Evolutionary conservation across 1,140 invertebrate genomes (phyloP).

Genomic region (Bombus terrestris): DNA sequence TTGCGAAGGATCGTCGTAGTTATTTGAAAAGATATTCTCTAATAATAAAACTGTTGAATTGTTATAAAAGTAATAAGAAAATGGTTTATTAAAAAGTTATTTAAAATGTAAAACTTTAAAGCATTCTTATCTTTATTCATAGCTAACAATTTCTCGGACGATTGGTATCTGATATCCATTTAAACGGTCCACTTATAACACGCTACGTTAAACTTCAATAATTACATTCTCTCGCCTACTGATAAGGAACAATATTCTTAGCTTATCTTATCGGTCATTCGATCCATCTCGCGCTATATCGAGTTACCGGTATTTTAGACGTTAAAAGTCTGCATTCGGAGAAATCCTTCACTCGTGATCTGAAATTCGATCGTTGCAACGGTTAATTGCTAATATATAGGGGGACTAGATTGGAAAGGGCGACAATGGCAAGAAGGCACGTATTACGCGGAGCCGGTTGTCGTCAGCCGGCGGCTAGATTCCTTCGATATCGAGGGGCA

Average conservation of each 20-base stretch:
- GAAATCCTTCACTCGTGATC: not conserved
- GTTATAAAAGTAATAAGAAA: too few relatives aligned
- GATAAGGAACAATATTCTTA: not conserved
- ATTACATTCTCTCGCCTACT: not conserved
- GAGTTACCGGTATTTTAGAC: not conserved
- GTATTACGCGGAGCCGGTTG: slow-evolving; percentile 54
- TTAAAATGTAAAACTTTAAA: too few relatives aligned
- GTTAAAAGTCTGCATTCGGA: not conserved
- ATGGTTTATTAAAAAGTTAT: too few relatives aligned
- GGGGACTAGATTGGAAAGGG: slow-evolving; percentile 2
- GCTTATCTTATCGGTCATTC: not conserved
- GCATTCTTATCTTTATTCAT: too few relatives aligned
- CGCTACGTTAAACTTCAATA: not conserved
- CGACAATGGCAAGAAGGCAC: slow-evolving; percentile 33
- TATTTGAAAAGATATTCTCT: too few relatives aligned
- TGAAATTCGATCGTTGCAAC: not conserved
- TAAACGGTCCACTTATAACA: not conserved
- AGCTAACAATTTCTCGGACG: not conserved
- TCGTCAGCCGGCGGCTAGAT: slow-evolving; percentile 50
- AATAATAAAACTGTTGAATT: too few relatives aligned
- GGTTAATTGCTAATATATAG: slow-evolving; percentile 20
- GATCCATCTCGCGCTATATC: not conserved
- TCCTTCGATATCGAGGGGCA: slow-evolving; percentile 48
- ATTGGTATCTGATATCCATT: not conserved
- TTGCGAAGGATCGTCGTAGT: too few relatives aligned